Percentiles rank a stretch among this genome's conserved stretches.
Evolutionary conservation across 2,113 vertebrate genomes (phyloP).

Genomic region (Rousettus leschenaultii): DNA sequence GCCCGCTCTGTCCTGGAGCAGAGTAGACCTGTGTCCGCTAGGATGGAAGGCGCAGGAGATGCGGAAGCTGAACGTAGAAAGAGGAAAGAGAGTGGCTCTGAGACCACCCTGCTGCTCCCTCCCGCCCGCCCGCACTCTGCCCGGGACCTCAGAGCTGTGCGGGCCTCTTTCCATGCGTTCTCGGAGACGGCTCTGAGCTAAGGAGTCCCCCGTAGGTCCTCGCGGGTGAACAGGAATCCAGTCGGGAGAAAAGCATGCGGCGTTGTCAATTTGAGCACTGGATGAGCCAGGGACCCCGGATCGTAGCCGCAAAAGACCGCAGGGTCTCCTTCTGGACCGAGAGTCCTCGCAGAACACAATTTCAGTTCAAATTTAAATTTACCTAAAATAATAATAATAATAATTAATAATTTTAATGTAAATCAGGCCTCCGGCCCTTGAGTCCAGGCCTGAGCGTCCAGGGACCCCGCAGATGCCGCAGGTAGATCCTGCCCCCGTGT

Average conservation of each 20-base stretch:
- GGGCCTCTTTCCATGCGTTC: fast-evolving
- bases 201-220: fast-evolving
- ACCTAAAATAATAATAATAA: too few species aligned
- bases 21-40: fast-evolving
- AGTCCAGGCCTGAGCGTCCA: neutral
- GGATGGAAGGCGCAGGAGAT: fast-evolving
- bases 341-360: too few species aligned
- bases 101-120: neutral
- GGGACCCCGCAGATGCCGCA: neutral
- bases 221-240: too few species aligned
- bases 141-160: neutral
- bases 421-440: too few species aligned
- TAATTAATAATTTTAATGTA: too few species aligned
- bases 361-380: too few species aligned
- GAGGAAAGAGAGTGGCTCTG: neutral
- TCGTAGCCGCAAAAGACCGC: fast-evolving
- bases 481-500: neutral
- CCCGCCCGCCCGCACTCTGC: fast-evolving
- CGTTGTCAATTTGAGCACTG: neutral
- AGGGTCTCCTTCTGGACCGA: neutral
- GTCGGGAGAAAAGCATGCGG: neutral
- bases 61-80: neutral
- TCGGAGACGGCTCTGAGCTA: fast-evolving
- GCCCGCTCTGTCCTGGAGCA: too few species aligned
- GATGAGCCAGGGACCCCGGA: fast-evolving